phyloP scores from a whole-genome alignment of 1,140 invertebrate genomes.

The Telenomus remus region DNA sequence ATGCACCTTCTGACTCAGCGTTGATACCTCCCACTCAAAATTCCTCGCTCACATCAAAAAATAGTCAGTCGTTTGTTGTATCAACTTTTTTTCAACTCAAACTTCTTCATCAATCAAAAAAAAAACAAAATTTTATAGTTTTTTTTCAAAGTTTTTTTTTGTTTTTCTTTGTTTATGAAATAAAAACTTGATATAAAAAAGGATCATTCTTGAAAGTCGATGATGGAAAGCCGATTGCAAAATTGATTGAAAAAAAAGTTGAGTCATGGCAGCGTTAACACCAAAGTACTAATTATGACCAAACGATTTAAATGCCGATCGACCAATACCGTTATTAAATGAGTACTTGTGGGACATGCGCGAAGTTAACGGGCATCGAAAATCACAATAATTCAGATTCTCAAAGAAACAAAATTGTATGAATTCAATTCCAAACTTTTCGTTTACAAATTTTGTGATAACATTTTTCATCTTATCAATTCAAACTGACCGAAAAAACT shows the following conservation, averaged over 20 bases:
- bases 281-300: conserved; percentile 24
- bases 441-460: too few species aligned
- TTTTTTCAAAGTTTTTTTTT: too few species aligned
- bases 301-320: conserved; percentile 35
- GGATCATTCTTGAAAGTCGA: too few species aligned
- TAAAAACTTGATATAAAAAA: too few species aligned
- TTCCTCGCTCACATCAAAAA: conserved; percentile 23
- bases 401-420: neutral
- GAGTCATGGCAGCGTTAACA: neutral
- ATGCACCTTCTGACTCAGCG: conserved; percentile 57
- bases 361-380: conserved; percentile 26
- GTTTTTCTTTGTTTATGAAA: too few species aligned
- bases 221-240: too few species aligned
- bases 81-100: too few species aligned
- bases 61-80: conserved; percentile 15
- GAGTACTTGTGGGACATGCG: conserved; percentile 5
- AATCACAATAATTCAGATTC: conserved; percentile 23
- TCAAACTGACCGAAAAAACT: too few species aligned
- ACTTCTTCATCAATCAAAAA: too few species aligned
- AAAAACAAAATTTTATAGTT: too few species aligned
- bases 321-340: conserved; percentile 32
- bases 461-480: too few species aligned
- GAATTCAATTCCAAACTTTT: too few species aligned
- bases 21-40: neutral
- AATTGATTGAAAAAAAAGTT: neutral